Evolutionary conservation across 1,140 invertebrate species (phyloP).

Genomic region (Drosophila nannoptera): DNA sequence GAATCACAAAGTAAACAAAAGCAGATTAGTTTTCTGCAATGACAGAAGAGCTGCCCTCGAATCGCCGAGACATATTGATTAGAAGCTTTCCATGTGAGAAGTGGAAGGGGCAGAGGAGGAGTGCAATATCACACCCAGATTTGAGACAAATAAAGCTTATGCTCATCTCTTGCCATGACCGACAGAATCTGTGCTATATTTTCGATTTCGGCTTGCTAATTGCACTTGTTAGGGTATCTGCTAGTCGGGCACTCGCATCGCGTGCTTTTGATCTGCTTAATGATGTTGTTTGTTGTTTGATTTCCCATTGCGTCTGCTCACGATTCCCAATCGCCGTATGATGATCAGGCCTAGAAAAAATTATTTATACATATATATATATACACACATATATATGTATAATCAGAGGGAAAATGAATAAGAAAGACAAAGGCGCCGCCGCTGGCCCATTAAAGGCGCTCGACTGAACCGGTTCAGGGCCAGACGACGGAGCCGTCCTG

Average conservation of each 20-base stretch:
- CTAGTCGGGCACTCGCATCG: background rate
- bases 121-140: too few relatives aligned
- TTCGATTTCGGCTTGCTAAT: background rate
- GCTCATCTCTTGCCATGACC: too few relatives aligned
- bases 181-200: too few relatives aligned
- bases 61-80: too few relatives aligned
- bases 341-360: constrained; percentile 10
- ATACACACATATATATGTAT: background rate
- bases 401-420: background rate
- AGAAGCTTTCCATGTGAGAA: too few relatives aligned
- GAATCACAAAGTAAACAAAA: background rate
- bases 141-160: too few relatives aligned
- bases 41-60: background rate
- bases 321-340: background rate
- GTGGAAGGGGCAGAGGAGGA: too few relatives aligned
- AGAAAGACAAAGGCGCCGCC: constrained; percentile 23
- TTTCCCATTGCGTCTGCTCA: constrained; percentile 13
- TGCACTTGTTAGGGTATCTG: background rate
- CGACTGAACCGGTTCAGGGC: constrained; percentile 67
- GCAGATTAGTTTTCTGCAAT: background rate
- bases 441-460: constrained; percentile 43
- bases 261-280: constrained; percentile 9
- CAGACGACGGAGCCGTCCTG: constrained; percentile 34
- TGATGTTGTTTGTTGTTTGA: constrained; percentile 22
- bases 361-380: background rate